phyloP scores from a whole-genome alignment of 2,113 vertebrate genomes.

The Periophthalmodon schlosseri region DNA sequence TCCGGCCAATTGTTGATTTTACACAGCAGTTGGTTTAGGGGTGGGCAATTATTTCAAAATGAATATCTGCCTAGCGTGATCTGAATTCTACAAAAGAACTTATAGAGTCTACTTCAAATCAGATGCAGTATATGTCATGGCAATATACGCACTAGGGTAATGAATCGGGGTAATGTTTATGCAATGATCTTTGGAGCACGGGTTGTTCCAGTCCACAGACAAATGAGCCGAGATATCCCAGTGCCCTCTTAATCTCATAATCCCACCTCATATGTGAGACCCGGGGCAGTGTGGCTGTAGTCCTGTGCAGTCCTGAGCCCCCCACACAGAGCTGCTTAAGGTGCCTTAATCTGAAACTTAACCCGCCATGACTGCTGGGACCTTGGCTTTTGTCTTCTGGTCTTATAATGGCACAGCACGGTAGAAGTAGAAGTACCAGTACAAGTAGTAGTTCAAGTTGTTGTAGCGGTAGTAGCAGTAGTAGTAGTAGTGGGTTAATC shows the following conservation, averaged over 20 bases:
- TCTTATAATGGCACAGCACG: neutral
- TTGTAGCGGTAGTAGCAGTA: too few species aligned
- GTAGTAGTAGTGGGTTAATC: too few species aligned
- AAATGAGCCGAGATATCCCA: constrained; percentile 13
- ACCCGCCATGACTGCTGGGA: neutral
- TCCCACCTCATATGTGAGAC: constrained; percentile 18
- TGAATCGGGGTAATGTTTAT: neutral
- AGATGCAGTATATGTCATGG: too few species aligned
- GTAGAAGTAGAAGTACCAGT: too few species aligned
- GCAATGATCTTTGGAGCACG: neutral
- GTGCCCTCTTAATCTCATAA: constrained; percentile 25
- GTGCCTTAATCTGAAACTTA: constrained; percentile 3
- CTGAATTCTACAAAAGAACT: too few species aligned
- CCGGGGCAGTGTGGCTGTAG: constrained; percentile 12
- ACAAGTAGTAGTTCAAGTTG: too few species aligned
- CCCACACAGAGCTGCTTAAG: constrained; percentile 3
- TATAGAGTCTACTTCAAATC: too few species aligned
- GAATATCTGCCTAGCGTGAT: too few species aligned
- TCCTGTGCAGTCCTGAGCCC: neutral
- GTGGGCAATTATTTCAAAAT: too few species aligned
- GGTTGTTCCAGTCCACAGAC: constrained; percentile 19
- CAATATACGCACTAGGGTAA: too few species aligned
- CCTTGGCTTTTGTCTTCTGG: neutral
- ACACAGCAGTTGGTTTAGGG: too few species aligned
- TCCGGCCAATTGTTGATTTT: too few species aligned